Evolutionary conservation across 1,140 invertebrate genomes (phyloP).

Genomic region (Drosophila subobscura): DNA sequence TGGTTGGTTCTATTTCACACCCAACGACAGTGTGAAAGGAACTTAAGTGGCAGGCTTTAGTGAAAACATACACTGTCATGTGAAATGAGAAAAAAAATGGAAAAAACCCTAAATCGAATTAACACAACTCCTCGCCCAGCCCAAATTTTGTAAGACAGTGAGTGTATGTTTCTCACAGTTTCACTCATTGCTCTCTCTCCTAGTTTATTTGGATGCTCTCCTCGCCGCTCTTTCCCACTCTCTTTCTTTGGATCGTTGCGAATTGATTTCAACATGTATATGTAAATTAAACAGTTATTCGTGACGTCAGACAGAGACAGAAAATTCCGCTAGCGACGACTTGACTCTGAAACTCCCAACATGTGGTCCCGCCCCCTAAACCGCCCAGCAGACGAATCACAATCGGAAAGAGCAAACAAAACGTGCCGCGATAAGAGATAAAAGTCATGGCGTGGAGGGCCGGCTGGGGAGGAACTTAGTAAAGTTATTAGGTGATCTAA

Average conservation of each 20-base stretch:
- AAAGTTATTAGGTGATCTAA: constrained; percentile 13
- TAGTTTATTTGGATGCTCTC: constrained; percentile 6
- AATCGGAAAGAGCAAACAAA: constrained; percentile 47
- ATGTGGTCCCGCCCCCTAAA: constrained; percentile 30
- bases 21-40: no score
- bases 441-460: constrained; percentile 4
- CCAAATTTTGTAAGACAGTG: constrained; percentile 17
- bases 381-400: constrained; percentile 5
- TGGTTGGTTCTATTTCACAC: no score
- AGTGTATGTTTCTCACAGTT: constrained; percentile 21
- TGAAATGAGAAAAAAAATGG: not conserved
- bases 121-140: not conserved
- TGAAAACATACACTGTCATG: no score
- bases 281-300: constrained; percentile 63
- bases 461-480: constrained; percentile 10
- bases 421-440: constrained; percentile 53
- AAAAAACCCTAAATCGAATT: no score
- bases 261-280: constrained; percentile 28
- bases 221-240: not conserved
- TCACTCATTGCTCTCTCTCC: constrained; percentile 28
- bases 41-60: no score
- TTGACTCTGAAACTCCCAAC: constrained; percentile 13
- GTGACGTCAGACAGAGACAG: constrained; percentile 52
- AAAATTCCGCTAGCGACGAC: constrained; percentile 37
- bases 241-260: constrained; percentile 4